Evolutionary conservation across 2,113 vertebrate species (phyloP), one percentile per base, ranked within the genome.

Genomic region (Rattus rattus): DNA sequence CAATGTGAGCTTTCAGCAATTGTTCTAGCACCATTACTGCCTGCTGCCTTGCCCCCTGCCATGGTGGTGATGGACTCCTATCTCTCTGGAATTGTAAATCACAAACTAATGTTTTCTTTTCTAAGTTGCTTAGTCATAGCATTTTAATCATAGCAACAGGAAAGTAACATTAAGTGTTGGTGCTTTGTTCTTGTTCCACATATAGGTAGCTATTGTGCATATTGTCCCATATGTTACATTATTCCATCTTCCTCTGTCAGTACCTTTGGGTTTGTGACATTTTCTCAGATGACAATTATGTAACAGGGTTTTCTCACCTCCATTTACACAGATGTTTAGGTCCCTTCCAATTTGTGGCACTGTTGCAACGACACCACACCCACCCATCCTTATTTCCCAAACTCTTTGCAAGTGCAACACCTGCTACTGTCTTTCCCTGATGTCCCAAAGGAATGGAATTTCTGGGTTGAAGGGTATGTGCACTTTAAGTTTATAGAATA

Each of bases 401-500:
- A 54, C 26, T 88, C 81, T 93, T 85, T 86, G 81, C 39, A 24
- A 84, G 85, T 59, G 36, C 56, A 56, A 8, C 75, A 88, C 91
- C 95, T 95, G 87, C 84, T 36, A 14, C 87, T 56, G 0, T 91
- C 83, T 89, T 87, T 90, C 84, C 76, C 47, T n/a, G 79, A 54
- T 79, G 8, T 63, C 73, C 49, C 67, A 69, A 91, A 87, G 73
- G 84, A 91, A 91, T 56, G n/a, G 30, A 67, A 72, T 84, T 81
- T 65, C 67, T 95, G 94, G 87, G 39, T 79, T 83, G 88, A 75
- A 90, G 90, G 39, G n/a, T 54, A 49, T 69, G 52, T 65, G 47
- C n/a, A 28, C 47, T 90, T 81, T 43, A 85, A 88, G 81, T 72
- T 91, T 43, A 94, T 73, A 59, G 67, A 89, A 56, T 77, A 2